Conservation (phyloP, 2,113 vertebrate species). For the Vulpes ferrilata region DNA sequence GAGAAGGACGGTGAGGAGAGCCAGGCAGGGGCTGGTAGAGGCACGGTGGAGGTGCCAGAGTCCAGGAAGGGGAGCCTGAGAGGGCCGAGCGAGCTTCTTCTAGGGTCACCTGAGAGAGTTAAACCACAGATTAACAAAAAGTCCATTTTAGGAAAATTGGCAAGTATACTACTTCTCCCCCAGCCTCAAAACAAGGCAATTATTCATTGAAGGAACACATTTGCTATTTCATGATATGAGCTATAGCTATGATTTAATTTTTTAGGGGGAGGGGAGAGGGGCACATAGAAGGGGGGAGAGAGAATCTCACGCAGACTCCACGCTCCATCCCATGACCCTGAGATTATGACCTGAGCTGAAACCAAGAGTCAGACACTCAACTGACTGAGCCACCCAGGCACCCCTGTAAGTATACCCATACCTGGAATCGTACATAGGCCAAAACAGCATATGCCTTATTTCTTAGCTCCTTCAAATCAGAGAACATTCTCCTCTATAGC, state of each 20-base stretch:
- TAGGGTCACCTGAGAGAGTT: not conserved
- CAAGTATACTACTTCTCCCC: not conserved
- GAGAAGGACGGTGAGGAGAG: not conserved
- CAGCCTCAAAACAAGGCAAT: not conserved
- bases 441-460: constrained; percentile 31
- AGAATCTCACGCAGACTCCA: not conserved
- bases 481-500: not conserved
- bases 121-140: not conserved
- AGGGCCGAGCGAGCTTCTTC: not conserved
- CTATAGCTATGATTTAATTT: not conserved
- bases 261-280: not conserved
- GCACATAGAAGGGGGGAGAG: not conserved
- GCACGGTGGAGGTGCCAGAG: too few species aligned
- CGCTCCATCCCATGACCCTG: not conserved
- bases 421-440: not conserved
- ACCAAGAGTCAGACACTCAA: not conserved
- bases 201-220: not conserved
- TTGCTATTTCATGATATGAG: not conserved
- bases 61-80: not conserved
- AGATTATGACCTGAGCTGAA: not conserved
- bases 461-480: constrained; percentile 53
- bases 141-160: not conserved
- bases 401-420: not conserved
- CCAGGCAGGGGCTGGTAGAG: not conserved
- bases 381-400: not conserved